Conservation (phyloP, 2,113 vertebrate species). For the Choloepus hoffmanni region DNA sequence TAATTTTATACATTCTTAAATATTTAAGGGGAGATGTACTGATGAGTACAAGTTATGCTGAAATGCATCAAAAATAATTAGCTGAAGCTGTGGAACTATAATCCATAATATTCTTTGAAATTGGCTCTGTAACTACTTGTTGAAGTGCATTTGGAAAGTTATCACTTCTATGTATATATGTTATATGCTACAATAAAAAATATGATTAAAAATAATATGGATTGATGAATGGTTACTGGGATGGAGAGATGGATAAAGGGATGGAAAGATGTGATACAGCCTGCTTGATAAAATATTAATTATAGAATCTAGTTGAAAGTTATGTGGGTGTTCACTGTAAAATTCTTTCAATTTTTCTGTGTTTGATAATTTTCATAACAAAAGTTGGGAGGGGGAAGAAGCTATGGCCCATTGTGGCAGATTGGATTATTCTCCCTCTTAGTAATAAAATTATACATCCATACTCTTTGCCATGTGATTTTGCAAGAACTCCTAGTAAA, state of each 20-base stretch:
- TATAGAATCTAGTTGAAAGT: neutral
- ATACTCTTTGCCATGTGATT: neutral
- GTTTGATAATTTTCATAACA: neutral
- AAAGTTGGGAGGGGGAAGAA: neutral
- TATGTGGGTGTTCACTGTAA: neutral
- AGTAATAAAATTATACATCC: conserved; percentile 5
- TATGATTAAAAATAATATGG: neutral
- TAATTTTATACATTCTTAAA: neutral
- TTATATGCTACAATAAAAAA: no score
- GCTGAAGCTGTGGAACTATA: no score
- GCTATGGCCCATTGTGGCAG: neutral
- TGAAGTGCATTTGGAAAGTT: no score
- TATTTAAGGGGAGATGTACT: neutral
- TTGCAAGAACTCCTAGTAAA: neutral
- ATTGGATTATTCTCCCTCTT: neutral
- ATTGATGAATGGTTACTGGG: neutral
- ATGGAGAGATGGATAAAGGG: no score
- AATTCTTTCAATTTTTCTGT: neutral
- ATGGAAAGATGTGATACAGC: neutral
- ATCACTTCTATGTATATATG: no score
- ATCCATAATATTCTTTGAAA: no score
- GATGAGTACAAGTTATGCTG: neutral
- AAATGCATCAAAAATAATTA: conserved; percentile 11
- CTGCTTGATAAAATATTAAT: neutral
- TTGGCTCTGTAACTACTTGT: no score